Evolutionary conservation across 1,140 invertebrate genomes (phyloP).

Genomic region (Drosophila persimilis): DNA sequence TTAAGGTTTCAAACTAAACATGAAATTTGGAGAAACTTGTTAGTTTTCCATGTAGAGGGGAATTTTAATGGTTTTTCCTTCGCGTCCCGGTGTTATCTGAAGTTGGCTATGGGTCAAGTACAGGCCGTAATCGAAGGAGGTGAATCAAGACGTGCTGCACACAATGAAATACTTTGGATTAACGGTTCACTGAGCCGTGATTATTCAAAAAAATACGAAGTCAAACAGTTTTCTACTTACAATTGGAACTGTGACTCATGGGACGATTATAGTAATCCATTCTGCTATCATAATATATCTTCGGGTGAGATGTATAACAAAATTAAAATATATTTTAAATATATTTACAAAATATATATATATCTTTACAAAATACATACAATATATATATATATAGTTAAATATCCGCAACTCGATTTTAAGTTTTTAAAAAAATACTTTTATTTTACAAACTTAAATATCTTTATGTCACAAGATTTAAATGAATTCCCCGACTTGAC

Average conservation of each 20-base stretch:
- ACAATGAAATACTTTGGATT: neutral
- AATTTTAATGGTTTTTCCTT: neutral
- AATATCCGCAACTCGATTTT: too few species aligned
- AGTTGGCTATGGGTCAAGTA: constrained; percentile 2
- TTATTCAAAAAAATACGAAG: constrained; percentile 14
- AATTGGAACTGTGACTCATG: constrained; percentile 35
- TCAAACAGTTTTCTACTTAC: constrained; percentile 32
- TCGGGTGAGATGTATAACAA: constrained; percentile 15
- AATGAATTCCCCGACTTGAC: too few species aligned
- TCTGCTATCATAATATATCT: constrained; percentile 27
- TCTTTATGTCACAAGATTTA: too few species aligned
- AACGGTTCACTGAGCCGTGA: constrained; percentile 50
- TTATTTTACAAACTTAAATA: too few species aligned
- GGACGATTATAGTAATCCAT: constrained; percentile 4
- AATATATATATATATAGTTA: too few species aligned
- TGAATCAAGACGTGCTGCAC: neutral
- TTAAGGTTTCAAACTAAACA: neutral
- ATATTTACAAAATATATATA: too few species aligned
- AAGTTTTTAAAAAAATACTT: too few species aligned
- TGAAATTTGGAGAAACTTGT: constrained; percentile 21
- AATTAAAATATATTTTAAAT: neutral
- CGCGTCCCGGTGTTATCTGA: constrained; percentile 43
- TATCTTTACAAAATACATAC: too few species aligned
- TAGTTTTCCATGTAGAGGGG: constrained; percentile 17
- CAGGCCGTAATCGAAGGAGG: constrained; percentile 46